Evolutionary conservation across 2,113 vertebrate genomes (phyloP), one percentile per base, ranked within the genome.

Genomic region (Colinus virginianus): DNA sequence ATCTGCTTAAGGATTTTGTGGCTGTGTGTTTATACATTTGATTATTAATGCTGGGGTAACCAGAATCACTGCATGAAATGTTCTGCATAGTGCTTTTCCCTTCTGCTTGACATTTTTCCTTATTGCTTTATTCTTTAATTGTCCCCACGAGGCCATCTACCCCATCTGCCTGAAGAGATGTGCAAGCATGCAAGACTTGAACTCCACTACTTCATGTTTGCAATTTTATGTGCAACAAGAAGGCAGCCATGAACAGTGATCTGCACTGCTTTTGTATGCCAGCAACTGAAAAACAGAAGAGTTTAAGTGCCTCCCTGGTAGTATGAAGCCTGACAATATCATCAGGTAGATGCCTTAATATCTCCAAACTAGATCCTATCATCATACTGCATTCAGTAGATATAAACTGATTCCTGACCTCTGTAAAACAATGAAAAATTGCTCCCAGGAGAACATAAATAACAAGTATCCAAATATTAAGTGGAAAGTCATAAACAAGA

Each of bases 71-170:
- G 56, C 56, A 91, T 81, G 72, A 93, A 94, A 84, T 66, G 76
- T 72, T 96, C 40, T 88, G 53, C 58, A 59, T 87, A 67, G 86
- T 93, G 89, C 42, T 88, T 56, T 83, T 89, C 71, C 93, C 87
- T 94, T 95, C 91, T 95, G 91, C 94, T 91, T 96, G 95, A 94
- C 95, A 95, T 95, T 95, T 95, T 93, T 78, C 88, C 56, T 75
- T 94, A 95, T 88, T 96, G 72, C 79, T 95, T 95, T 91, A 92
- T 71, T 91, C 87, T 91, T 94, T 90, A 96, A 94, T 95, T 96
- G 94, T 94, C 28, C 95, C 90, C 94, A 90, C 36, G 93, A 93
- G 85, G 76, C 78, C 84, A 93, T 74, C 89, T 89, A 85, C 63
- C 75, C 81, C 81, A 94, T 94, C 92, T 95, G 93, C 82, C 95